Base-by-base conservation (phyloP, 1,140 invertebrate genomes). In the Papilio glaucus region DNA sequence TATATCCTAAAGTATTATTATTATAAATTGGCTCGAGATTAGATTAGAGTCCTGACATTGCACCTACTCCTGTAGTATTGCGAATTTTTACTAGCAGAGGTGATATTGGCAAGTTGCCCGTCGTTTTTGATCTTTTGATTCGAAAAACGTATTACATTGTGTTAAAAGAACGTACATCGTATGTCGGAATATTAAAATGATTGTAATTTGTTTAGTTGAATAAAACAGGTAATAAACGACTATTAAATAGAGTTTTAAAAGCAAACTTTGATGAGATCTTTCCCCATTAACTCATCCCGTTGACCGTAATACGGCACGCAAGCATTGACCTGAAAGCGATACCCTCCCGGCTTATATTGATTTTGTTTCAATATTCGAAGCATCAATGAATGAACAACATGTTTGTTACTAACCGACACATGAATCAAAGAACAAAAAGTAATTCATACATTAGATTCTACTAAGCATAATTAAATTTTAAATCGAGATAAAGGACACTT, bases 281-380 rank as follows among this genome's bases (percentile, higher is more conserved):
- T 57, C 49, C 49, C 12, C 21, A 57, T 57, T 57, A 57, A 57
- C 49, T 57, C 45, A 42, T 70, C 69, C 42, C 68, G 39, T 62
- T 41, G 41, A 37, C 73, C 57, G 72, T 78, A 65, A 86, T 80
- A 68, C 82, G 74, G 82, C 79, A 73, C 85, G 80, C 42, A 62
- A 76, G 67, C 82, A 72, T 15, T 77, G 82, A 84, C 80, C 82
- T 77, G 78, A 79, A 80, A 83, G 74, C 74, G 57, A 68, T 72
- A 77, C 75, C 70, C 79, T 76, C 79, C 78, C 73, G 75, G 62
- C 68, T 61, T 76, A 81, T 87, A 86, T 85, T 74, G 84, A 84
- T 85, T 87, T 85, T 83, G 63, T 77, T 42, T 18, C 18, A 73
- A 75, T 70, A 65, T 53, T 42, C 3, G 15, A 68, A 42, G 15